Evolutionary conservation across 2,113 vertebrate species (phyloP), one percentile per base, ranked within the genome.

Genomic region (Corvus cornix): DNA sequence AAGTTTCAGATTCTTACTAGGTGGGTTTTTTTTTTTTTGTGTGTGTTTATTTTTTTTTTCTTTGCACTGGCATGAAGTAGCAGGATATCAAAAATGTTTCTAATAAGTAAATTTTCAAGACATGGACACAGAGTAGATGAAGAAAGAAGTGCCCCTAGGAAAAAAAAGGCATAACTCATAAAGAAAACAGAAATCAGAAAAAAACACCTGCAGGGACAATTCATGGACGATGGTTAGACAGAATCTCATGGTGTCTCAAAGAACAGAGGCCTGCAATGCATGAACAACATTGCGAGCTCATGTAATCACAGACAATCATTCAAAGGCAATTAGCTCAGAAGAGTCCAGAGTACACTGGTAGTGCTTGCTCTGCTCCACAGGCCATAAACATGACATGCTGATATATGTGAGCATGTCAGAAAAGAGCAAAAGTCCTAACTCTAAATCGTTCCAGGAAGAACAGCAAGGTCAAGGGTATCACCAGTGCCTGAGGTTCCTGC

Each of bases 381-480:
- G 80, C 83, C 77, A 81, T 81, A 90, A 93, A 92, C 23, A 13
- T 4, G 52, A 81, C 79, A 72, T 0, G 6, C 20, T 84, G 80
- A 95, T 91, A 86, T 63, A 69, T 7, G 52, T 14, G 52, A 84
- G 58, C 23, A 56, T 75, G 89, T 63, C 73, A 75, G 86, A 84
- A 89, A 75, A 84, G 89, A 87, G 80, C 83, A 95, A 41, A 89
- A 95, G 96, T 78, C 66, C 2, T 26, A 81, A 81, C 35, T 64
- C 49, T 5, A 43, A 51, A 31, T 14, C 75, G 46, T 78, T 85
- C 56, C 73, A 78, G 85, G 94, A 94, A 96, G 78, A 93, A 91
- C 24, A 1, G 55, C 1, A 37, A 96, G 93, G 89, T 86, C 84
- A 93, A 95, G 48, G 88, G 86, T 75, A 77, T 23, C 0, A 3